phyloP scores from a whole-genome alignment of 1,140 invertebrate species.

The Orius laevigatus region DNA sequence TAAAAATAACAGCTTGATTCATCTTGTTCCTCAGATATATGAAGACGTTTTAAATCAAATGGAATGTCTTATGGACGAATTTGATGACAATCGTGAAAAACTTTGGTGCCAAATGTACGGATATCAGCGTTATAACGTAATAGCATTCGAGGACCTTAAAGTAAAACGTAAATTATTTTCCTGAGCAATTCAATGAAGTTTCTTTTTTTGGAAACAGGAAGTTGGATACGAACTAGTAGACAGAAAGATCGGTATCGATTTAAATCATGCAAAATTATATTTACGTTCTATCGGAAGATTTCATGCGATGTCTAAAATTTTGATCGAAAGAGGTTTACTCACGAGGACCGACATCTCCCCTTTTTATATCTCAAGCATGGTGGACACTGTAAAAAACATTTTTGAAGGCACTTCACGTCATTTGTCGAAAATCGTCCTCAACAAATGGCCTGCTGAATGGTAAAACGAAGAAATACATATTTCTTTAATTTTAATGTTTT shows the following conservation, averaged over 20 bases:
- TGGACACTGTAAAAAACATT: background rate
- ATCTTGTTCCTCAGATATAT: conserved; percentile 1
- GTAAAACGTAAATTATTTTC: too few species aligned
- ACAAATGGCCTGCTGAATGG: too few species aligned
- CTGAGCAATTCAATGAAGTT: too few species aligned
- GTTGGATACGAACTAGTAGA: background rate
- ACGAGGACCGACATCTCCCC: background rate
- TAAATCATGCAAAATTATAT: background rate
- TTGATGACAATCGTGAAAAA: background rate
- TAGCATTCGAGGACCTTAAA: background rate
- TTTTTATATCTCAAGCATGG: background rate
- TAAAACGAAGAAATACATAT: too few species aligned
- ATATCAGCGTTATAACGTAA: background rate
- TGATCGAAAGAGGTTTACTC: background rate
- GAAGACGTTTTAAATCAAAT: background rate
- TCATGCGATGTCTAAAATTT: conserved; percentile 4
- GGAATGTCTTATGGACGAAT: background rate
- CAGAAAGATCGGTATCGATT: background rate
- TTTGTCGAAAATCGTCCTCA: too few species aligned
- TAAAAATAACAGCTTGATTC: background rate
- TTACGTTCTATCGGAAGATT: background rate
- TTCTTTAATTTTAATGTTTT: too few species aligned
- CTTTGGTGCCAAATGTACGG: conserved; percentile 1
- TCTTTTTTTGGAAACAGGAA: background rate
- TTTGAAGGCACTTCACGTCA: background rate